phyloP scores from a whole-genome alignment of 2,797 vertebrate genomes.

The Uromys caudimaculatus region DNA sequence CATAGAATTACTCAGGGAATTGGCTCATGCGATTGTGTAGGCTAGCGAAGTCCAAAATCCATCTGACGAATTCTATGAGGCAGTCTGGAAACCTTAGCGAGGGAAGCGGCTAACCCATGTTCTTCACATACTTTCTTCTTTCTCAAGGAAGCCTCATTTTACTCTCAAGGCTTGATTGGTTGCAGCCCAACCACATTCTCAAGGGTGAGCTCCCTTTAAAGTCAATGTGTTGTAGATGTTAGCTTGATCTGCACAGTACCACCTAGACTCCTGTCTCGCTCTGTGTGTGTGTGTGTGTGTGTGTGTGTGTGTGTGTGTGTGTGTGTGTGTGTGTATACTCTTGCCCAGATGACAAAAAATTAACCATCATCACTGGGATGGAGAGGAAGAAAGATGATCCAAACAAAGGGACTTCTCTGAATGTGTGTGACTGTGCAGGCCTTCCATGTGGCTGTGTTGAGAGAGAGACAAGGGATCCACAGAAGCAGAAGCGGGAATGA shows the following conservation, averaged over 20 bases:
- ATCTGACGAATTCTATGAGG: neutral
- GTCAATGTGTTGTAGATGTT: neutral
- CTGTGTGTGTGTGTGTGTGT: too few relatives aligned
- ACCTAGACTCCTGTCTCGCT: neutral
- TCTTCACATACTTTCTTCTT: conserved; percentile 9
- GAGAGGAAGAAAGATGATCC: neutral
- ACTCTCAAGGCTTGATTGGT: neutral
- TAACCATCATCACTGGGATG: neutral
- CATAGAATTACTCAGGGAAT: neutral
- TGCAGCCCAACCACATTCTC: neutral
- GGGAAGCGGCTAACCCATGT: neutral
- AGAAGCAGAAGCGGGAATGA: neutral
- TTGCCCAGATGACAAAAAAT: neutral
- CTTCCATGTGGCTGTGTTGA: neutral
- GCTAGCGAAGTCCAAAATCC: neutral
- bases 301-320: too few relatives aligned
- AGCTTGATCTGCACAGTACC: neutral
- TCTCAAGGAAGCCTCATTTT: conserved; percentile 25
- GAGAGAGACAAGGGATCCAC: neutral
- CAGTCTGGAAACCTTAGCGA: neutral
- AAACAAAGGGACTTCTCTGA: neutral
- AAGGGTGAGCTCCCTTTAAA: conserved; percentile 35
- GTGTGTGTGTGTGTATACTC: neutral
- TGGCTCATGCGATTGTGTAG: neutral
- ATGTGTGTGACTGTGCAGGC: too few relatives aligned